A percentile compares a stretch with the other conserved stretches of the same genome.
Conservation (phyloP, 1,140 invertebrate genomes). For the Bombyx mandarina region DNA sequence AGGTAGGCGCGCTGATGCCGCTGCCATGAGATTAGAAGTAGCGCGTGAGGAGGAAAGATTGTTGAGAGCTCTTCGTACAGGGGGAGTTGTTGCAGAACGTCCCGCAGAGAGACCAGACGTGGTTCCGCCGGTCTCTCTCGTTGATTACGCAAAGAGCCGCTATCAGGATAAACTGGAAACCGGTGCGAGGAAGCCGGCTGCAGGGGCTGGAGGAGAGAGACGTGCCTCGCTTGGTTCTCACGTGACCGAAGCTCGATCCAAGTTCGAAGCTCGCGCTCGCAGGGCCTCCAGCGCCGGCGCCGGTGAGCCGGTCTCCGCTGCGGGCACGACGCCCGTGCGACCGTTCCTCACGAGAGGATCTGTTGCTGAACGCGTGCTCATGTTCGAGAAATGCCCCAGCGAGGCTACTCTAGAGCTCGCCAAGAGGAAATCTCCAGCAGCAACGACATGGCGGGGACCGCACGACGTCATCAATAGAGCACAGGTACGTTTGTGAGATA, state of each 20-base stretch:
- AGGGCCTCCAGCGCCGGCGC: conserved; percentile 57
- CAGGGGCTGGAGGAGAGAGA: conserved; percentile 48
- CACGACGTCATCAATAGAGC: conserved; percentile 79
- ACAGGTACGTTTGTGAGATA: conserved; percentile 72
- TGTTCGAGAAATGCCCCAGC: conserved; percentile 92
- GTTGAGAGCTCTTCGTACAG: conserved; percentile 83
- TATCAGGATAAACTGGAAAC: conserved; percentile 75
- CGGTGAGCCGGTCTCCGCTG: conserved; percentile 53
- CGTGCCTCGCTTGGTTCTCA: conserved; percentile 57
- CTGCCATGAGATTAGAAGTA: conserved; percentile 75
- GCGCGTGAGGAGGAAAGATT: conserved; percentile 84
- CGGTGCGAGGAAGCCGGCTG: conserved; percentile 62
- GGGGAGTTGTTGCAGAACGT: conserved; percentile 76
- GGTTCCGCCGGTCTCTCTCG: conserved; percentile 64
- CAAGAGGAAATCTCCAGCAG: conserved; percentile 75
- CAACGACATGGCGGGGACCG: conserved; percentile 74
- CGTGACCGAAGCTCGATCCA: conserved; percentile 55
- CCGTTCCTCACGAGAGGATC: conserved; percentile 91
- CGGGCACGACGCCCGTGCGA: conserved; percentile 72
- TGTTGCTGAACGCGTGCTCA: conserved; percentile 90
- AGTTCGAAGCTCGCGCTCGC: conserved; percentile 62
- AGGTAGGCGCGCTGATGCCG: conserved; percentile 42
- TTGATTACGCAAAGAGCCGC: conserved; percentile 77
- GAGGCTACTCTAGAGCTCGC: conserved; percentile 77
- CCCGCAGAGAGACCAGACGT: conserved; percentile 54